Percentiles rank a stretch among this genome's conserved stretches.
phyloP scores from a whole-genome alignment of 1,140 invertebrate species.

The Palaemon carinicauda region DNA sequence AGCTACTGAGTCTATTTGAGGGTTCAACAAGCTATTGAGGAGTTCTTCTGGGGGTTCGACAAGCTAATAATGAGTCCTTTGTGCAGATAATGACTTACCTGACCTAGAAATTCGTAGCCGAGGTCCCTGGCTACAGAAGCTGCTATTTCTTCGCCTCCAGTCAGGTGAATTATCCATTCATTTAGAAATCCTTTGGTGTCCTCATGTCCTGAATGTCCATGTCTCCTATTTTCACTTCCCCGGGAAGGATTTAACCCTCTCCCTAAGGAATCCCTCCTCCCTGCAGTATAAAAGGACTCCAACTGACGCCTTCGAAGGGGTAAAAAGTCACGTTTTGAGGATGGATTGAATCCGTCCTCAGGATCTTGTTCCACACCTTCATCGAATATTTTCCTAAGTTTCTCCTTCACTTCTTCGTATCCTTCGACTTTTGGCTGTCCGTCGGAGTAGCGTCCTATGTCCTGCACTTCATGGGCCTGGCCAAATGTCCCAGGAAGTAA shows the following conservation, averaged over 20 bases:
- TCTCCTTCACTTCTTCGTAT: slow-evolving; percentile 20
- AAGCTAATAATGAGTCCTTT: no score
- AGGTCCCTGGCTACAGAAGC: slow-evolving; percentile 27
- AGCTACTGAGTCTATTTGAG: no score
- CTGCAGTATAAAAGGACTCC: neutral
- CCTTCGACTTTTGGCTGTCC: neutral
- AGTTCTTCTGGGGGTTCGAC: no score
- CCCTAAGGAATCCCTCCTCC: no score
- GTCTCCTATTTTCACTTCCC: no score
- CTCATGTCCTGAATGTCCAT: slow-evolving; percentile 9
- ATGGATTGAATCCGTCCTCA: neutral
- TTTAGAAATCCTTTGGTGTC: slow-evolving; percentile 14
- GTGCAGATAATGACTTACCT: slow-evolving; percentile 18
- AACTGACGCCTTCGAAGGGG: neutral
- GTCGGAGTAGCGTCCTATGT: neutral
- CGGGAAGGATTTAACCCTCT: no score
- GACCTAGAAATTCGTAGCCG: slow-evolving; percentile 30
- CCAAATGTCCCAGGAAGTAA: neutral
- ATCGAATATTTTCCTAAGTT: neutral
- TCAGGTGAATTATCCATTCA: slow-evolving; percentile 40
- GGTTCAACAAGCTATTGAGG: no score
- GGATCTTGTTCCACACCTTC: neutral
- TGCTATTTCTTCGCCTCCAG: slow-evolving; percentile 11
- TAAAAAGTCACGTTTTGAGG: neutral
- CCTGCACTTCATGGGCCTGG: neutral